Evolutionary conservation across 2,888 invertebrate species (phyloP).

Genomic region (Odontocolon sp.): DNA sequence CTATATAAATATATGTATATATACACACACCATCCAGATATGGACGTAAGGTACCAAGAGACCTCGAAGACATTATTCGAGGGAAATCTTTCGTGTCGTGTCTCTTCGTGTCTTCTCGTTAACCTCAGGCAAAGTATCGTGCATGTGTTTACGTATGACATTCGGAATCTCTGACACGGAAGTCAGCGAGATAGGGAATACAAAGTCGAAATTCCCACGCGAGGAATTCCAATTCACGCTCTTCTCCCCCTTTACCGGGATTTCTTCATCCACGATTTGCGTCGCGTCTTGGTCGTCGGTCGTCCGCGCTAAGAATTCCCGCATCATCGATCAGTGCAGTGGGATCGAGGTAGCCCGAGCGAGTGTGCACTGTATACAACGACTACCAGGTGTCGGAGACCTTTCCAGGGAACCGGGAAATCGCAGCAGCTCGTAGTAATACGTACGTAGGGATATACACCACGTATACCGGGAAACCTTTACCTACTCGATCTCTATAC

Average conservation of each 20-base stretch:
- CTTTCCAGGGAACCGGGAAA: conserved; percentile 56
- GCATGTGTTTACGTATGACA: conserved; percentile 17
- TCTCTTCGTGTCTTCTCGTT: conserved; percentile 29
- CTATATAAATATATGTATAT: too few species aligned
- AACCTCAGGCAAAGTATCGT: neutral
- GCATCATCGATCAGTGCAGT: conserved; percentile 52
- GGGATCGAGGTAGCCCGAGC: neutral
- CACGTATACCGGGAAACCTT: neutral
- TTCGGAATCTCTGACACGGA: conserved; percentile 45
- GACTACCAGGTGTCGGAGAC: conserved; percentile 53
- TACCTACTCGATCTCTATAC: conserved; percentile 4
- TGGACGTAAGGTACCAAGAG: neutral
- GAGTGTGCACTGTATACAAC: neutral
- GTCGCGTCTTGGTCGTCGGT: conserved; percentile 33
- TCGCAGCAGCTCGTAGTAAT: conserved; percentile 18
- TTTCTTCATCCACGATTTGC: conserved; percentile 53
- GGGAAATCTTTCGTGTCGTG: neutral
- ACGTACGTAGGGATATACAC: conserved; percentile 24
- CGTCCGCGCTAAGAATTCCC: conserved; percentile 51
- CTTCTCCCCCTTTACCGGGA: conserved; percentile 13
- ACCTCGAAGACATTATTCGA: too few species aligned
- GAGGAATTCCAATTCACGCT: conserved; percentile 52
- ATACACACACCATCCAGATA: neutral
- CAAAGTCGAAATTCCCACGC: conserved; percentile 55
- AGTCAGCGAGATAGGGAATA: conserved; percentile 1